These are phyloP conservation scores for Drosophila navojoa DNA, from an alignment of 1,140 invertebrate genomes.

Conservation along the genomic window DNA sequence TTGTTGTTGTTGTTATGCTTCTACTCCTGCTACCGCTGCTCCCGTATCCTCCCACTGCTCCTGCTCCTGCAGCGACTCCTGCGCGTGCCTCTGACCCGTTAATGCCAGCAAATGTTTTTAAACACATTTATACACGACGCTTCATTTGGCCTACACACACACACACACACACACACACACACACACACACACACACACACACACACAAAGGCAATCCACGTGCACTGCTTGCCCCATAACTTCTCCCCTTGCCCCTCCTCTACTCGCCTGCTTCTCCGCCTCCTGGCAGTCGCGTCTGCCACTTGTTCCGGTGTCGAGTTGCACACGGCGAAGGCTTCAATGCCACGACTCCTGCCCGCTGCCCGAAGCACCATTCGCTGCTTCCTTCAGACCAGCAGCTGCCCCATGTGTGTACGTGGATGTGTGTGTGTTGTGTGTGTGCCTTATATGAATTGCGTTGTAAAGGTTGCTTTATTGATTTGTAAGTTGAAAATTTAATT, in stretches of 20 bases:
- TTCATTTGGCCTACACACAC: conserved; percentile 27
- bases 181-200: conserved; percentile 1
- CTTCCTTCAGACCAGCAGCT: conserved; percentile 57
- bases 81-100: conserved; percentile 43
- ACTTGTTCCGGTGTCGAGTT: conserved; percentile 81
- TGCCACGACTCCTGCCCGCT: conserved; percentile 15
- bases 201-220: conserved; percentile 4
- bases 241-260: not conserved
- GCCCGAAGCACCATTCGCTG: not conserved
- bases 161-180: not conserved
- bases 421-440: conserved; percentile 30
- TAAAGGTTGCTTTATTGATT: conserved; percentile 80
- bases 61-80: conserved; percentile 14
- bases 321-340: conserved; percentile 47
- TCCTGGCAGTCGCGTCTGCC: conserved; percentile 38
- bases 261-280: not conserved
- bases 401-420: conserved; percentile 40
- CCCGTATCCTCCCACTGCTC: conserved; percentile 20
- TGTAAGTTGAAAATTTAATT: conserved; percentile 80
- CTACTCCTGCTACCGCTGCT: conserved; percentile 27
- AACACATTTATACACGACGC: conserved; percentile 40
- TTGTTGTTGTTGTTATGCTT: conserved; percentile 13
- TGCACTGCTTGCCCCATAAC: not conserved
- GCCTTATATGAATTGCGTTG: conserved; percentile 70
- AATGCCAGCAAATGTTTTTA: conserved; percentile 48